Base-by-base conservation (phyloP, 1,140 invertebrate genomes). In the Drosophila quadrilineata region DNA sequence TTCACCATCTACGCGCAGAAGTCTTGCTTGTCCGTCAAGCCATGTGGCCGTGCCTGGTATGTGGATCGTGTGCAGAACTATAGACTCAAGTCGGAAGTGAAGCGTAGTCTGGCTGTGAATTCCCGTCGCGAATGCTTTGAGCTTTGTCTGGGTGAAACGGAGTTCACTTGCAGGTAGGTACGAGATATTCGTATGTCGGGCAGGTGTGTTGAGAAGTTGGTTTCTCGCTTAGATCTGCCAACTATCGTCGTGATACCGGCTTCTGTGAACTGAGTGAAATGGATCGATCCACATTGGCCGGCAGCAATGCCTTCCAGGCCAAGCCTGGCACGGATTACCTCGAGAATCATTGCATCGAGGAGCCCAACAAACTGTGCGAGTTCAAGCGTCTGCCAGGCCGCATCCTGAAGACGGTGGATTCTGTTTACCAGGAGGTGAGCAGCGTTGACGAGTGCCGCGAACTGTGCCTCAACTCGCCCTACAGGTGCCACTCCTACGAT, bases 1-100 rank as follows among this genome's bases (percentile, higher is more conserved):
- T 98, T 98, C 90, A 98, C 97, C n/a, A 96, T 98, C 77, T 98
- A 98, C 92, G 96, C 96, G 35, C 96, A 98, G 91, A 98, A 98
- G 91, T 95, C 94, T 54, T 98, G 97, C 84, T 90, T 98, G 58
- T 94, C 94, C 14, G 94, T 95, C 64, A 94, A 94, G 71, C 95
- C 95, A 26, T 97, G 96, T 90, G 94, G 96, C 74, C 92, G 95
- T 49, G 95, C 95, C 14, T 98, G 97, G 97, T 95, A 95, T 90
- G 97, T 97, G 90, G 97, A 98, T 91, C 93, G 96, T 50, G 96
- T 98, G n/a, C 95, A 96, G 88, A 95, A 95, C 75, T 95, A 96
- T 89, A 92, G 93, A 67, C 92, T 96, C 24, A 92, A 93, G 68
- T 94, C 94, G 64, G 93, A 94, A 75, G 92, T 93, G 64, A 95